Percentiles rank a stretch among this genome's conserved stretches.
Evolutionary conservation across 2,113 vertebrate genomes (phyloP).

Genomic region (Sprattus sprattus): DNA sequence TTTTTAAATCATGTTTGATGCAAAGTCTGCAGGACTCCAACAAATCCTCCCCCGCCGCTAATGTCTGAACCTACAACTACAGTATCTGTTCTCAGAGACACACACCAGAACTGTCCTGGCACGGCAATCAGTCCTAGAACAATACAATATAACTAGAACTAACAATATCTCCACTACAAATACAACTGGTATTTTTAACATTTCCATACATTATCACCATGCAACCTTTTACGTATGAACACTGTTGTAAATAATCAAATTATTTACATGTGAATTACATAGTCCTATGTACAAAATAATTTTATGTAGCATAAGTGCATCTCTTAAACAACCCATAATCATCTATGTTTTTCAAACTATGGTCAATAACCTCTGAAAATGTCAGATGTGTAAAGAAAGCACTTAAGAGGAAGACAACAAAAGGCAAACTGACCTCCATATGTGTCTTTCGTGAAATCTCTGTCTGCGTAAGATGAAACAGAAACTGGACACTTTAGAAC

Average conservation of each 20-base stretch:
- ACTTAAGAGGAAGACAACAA: neutral
- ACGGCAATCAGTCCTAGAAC: neutral
- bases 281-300: neutral
- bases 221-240: neutral
- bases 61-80: no score
- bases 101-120: neutral
- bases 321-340: neutral
- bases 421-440: conserved; percentile 17
- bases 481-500: neutral
- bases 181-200: neutral
- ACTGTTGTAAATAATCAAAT: neutral
- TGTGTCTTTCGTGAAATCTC: conserved; percentile 9
- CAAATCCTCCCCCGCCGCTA: neutral
- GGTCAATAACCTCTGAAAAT: neutral
- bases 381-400: neutral
- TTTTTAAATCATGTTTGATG: neutral
- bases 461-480: neutral
- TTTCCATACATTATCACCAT: neutral
- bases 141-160: neutral
- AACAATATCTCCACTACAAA: neutral
- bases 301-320: neutral
- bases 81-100: neutral
- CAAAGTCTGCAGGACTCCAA: neutral
- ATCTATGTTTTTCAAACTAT: neutral
- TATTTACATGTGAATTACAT: neutral